phyloP scores from a whole-genome alignment of 2,888 invertebrate genomes.

The Lycaena phlaeas region DNA sequence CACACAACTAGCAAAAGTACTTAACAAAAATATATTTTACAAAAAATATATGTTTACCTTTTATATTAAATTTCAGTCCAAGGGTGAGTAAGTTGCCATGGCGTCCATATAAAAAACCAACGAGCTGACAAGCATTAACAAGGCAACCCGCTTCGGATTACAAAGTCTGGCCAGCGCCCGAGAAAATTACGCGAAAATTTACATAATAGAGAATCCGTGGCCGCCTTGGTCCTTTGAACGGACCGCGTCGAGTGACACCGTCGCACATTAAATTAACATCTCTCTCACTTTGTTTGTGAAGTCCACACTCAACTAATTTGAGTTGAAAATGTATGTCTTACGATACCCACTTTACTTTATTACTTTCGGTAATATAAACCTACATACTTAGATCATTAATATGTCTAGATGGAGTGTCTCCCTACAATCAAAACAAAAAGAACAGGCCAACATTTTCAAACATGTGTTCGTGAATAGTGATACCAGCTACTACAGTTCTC shows the following conservation, averaged over 20 bases:
- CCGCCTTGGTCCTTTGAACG: constrained; percentile 64
- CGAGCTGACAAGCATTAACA: constrained; percentile 54
- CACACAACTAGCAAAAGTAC: too few species aligned
- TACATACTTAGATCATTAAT: too few species aligned
- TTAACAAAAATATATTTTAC: too few species aligned
- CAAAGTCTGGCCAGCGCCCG: constrained; percentile 61
- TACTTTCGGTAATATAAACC: background rate
- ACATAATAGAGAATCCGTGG: constrained; percentile 71
- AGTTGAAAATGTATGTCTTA: constrained; percentile 9
- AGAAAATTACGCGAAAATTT: constrained; percentile 68
- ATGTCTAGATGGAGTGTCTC: too few species aligned
- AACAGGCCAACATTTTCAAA: too few species aligned
- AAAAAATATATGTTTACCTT: too few species aligned
- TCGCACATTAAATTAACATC: constrained; percentile 68
- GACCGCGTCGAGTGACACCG: constrained; percentile 58
- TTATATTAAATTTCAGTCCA: too few species aligned
- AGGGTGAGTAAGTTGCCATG: too few species aligned
- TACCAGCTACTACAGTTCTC: too few species aligned
- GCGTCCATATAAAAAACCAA: background rate
- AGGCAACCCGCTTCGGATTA: constrained; percentile 52
- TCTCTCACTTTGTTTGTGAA: constrained; percentile 60
- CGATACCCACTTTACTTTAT: background rate
- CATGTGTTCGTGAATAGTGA: too few species aligned
- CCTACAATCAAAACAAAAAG: too few species aligned
- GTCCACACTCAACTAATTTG: constrained; percentile 50